Percentiles rank a stretch among this genome's conserved stretches.
Evolutionary conservation across 2,888 invertebrate genomes (phyloP).

Genomic region (Morpho helenor): DNA sequence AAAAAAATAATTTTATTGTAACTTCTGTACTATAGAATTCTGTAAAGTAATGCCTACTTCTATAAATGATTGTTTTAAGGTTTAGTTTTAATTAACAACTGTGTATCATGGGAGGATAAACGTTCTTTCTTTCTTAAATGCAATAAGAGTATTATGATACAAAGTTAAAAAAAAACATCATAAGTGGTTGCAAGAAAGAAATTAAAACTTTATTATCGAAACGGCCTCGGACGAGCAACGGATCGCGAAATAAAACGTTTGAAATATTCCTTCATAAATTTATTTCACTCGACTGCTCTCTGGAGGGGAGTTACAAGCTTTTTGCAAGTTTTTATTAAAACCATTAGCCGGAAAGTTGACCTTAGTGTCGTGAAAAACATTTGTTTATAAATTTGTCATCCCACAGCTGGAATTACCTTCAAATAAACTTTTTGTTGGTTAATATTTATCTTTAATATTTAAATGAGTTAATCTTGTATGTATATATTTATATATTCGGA

Average conservation of each 20-base stretch:
- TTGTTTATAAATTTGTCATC: conserved; percentile 15
- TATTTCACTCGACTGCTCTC: conserved; percentile 20
- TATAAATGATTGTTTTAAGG: too few species aligned
- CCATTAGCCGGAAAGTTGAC: conserved; percentile 21
- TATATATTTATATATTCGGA: too few species aligned
- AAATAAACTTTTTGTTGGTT: background rate
- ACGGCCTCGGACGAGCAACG: conserved; percentile 8
- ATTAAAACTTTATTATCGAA: conserved; percentile 21
- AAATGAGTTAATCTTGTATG: too few species aligned
- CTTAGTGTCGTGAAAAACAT: conserved; percentile 11
- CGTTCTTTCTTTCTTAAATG: too few species aligned
- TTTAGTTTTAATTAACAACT: too few species aligned
- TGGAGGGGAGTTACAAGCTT: conserved; percentile 18
- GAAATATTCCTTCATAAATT: conserved; percentile 33
- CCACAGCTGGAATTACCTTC: conserved; percentile 4
- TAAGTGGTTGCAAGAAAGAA: conserved; percentile 12
- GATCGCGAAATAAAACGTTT: conserved; percentile 34
- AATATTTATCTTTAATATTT: too few species aligned
- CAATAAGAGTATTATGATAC: background rate
- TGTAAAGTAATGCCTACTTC: too few species aligned
- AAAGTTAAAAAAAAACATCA: conserved; percentile 6
- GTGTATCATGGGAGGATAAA: too few species aligned
- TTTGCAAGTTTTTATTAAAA: conserved; percentile 27
- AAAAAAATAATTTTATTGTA: too few species aligned
- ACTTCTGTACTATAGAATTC: too few species aligned